A percentile compares a stretch with the other conserved stretches of the same genome.
Conservation (phyloP, 92 coral and sea anemone species). For the Phymanthus crucifer region DNA sequence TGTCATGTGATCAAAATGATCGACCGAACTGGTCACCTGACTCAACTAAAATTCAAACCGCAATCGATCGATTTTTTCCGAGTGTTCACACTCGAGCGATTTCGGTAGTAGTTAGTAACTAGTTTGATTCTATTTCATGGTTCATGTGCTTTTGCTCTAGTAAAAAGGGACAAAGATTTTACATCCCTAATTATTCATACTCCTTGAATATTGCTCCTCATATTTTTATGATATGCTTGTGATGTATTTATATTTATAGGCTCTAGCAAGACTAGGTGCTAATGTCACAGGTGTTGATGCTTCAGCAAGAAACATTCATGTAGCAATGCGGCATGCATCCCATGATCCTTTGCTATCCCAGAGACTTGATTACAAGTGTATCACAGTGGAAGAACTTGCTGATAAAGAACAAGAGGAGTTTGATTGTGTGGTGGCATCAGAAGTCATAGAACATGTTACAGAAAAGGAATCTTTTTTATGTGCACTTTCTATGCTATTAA, state of each 20-base stretch:
- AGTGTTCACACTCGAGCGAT: too few relatives aligned
- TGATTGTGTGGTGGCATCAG: conserved; percentile 95
- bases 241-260: conserved; percentile 33
- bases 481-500: conserved; percentile 66
- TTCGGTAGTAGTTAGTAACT: too few relatives aligned
- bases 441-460: conserved; percentile 90
- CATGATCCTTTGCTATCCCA: conserved; percentile 64
- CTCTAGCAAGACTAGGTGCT: conserved; percentile 93
- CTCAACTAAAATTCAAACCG: too few relatives aligned
- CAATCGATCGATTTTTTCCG: too few relatives aligned
- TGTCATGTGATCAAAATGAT: too few relatives aligned
- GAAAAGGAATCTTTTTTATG: conserved; percentile 73
- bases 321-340: conserved; percentile 79
- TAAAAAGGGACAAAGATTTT: neutral
- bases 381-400: conserved; percentile 84
- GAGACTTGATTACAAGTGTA: conserved; percentile 66
- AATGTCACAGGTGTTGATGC: conserved; percentile 93
- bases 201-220: neutral
- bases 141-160: too few relatives aligned
- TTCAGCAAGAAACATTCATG: conserved; percentile 77
- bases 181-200: too few relatives aligned
- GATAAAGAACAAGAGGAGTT: conserved; percentile 54
- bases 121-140: too few relatives aligned
- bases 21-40: too few relatives aligned
- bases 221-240: neutral